Base-by-base conservation (phyloP, 64 coral and sea anemone genomes). In the Platygyra sinensis region DNA sequence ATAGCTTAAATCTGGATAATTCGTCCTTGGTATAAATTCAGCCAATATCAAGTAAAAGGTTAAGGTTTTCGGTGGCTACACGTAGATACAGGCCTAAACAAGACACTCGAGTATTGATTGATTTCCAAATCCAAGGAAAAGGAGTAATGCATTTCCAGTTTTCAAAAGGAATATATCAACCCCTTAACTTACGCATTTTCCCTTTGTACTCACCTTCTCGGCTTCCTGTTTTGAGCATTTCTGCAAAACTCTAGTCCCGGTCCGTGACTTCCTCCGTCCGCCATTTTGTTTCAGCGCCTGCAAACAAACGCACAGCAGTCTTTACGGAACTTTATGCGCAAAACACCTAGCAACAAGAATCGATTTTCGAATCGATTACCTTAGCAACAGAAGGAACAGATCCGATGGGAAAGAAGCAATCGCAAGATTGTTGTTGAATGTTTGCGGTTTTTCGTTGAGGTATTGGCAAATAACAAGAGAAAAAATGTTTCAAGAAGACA, bases 321-420 rank as follows among this genome's bases (percentile, higher is more conserved):
- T 54, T 12, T 16, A 24, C 30, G 9, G 17, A 50, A 36, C 31
- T 10, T 10, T 62, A 90, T 96, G 90, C 94, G 94, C 73, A 17
- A 60, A n/a, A 42, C 59, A 10, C 81, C 18, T 93, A 96, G 90
- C 81, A 96, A 96, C 94, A 78, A 19, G 9, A 60, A 83, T 14
- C 65, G 96, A 81, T 92, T 98, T 92, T 93, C 90, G 9, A 60
- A 83, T 14, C 65, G 96, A 81, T 92, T 98, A 94, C 96, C 90
- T 73, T 98, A 95, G 93, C 90, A 95, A 98, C 96, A 91, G 54
- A 75, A 39, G 62, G 17, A 73, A 87, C 30, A 42, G 80, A 19
- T 55, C 60, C 30, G 22, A 49, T 76, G 13, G 3, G 64, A 38
- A 67, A 39, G 73, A 30, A 84, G 50, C 30, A 10, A 64, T 51